Conservation (phyloP, 2,888 invertebrate species). For the Ceratothoa steindachneri region DNA sequence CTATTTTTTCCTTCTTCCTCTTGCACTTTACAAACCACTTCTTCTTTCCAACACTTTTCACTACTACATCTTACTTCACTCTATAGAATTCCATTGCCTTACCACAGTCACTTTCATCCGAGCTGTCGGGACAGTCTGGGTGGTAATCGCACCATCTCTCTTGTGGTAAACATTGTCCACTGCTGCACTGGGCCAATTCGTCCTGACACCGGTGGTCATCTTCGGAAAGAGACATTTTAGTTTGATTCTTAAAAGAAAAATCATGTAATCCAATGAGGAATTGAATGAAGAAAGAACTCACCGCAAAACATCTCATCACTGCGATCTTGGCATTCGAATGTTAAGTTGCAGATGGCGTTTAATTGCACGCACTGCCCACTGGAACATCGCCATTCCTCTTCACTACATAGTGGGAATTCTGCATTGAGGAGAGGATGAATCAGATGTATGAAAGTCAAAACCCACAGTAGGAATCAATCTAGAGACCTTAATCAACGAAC, state of each 20-base stretch:
- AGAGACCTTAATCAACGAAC: too few species aligned
- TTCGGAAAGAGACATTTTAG: slow-evolving; percentile 51
- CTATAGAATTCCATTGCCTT: slow-evolving; percentile 47
- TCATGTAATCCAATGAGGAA: too few species aligned
- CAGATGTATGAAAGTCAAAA: too few species aligned
- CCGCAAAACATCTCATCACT: slow-evolving; percentile 56
- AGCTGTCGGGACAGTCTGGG: slow-evolving; percentile 55
- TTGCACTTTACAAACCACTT: too few species aligned
- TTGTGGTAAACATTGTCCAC: slow-evolving; percentile 54
- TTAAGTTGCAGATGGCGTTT: slow-evolving; percentile 53
- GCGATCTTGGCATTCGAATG: slow-evolving; percentile 55
- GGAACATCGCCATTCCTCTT: slow-evolving; percentile 29
- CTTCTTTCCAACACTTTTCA: too few species aligned
- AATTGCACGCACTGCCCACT: slow-evolving; percentile 52
- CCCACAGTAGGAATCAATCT: too few species aligned
- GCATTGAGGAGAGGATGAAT: too few species aligned
- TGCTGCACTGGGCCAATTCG: slow-evolving; percentile 50
- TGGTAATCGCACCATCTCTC: slow-evolving; percentile 54
- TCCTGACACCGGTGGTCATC: slow-evolving; percentile 47
- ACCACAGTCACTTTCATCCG: slow-evolving; percentile 55
- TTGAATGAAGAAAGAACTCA: slow-evolving; percentile 50
- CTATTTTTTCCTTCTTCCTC: too few species aligned
- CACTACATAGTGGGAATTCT: too few species aligned
- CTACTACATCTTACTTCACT: too few species aligned
- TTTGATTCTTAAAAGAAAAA: slow-evolving; percentile 49